Evolutionary conservation across 92 coral and sea anemone species (phyloP).

Genomic region (Umimayanthus chanpuru): DNA sequence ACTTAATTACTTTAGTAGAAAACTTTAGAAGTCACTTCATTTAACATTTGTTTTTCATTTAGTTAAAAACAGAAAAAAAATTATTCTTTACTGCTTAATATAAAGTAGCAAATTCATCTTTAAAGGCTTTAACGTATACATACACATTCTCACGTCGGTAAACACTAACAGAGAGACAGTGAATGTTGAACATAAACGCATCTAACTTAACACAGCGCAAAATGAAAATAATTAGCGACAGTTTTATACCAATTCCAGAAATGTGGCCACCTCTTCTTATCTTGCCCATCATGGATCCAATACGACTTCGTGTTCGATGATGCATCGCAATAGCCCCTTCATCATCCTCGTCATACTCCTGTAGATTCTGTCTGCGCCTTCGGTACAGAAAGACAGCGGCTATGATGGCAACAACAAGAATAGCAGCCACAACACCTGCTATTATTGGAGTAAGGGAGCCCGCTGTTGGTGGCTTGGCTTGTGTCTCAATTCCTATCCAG

Average conservation of each 20-base stretch:
- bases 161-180: background rate
- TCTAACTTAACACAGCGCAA: background rate
- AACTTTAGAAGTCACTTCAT: too few relatives aligned
- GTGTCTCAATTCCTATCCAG: background rate
- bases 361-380: background rate
- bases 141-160: background rate
- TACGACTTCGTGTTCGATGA: conserved; percentile 19
- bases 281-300: conserved; percentile 32
- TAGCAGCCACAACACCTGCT: background rate
- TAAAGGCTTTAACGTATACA: background rate
- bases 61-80: too few relatives aligned
- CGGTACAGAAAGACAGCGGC: conserved; percentile 10
- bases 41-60: too few relatives aligned
- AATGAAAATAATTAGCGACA: background rate
- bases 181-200: background rate
- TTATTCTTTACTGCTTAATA: background rate
- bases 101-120: background rate
- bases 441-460: background rate
- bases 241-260: conserved; percentile 39
- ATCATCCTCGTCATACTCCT: conserved; percentile 11
- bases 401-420: background rate
- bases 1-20: too few relatives aligned
- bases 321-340: conserved; percentile 21
- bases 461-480: background rate
- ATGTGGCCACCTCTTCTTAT: conserved; percentile 37